Evolutionary conservation across 2,113 vertebrate species (phyloP).

Genomic region (Neodontobutis hainanensis): DNA sequence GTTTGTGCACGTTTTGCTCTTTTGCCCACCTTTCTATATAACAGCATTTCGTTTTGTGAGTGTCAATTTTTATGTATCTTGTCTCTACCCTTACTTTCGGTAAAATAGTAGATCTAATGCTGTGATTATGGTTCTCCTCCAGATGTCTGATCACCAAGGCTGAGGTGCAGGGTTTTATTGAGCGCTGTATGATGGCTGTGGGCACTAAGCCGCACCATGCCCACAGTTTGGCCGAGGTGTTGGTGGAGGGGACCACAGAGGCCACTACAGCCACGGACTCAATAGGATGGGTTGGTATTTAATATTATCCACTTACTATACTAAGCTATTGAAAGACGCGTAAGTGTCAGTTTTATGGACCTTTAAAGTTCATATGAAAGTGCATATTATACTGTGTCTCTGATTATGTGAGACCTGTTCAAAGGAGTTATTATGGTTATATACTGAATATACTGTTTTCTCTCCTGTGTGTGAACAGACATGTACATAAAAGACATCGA

Average conservation of each 20-base stretch:
- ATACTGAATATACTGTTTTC: neutral
- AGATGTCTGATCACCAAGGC: constrained; percentile 75
- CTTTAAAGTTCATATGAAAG: too few species aligned
- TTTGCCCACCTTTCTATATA: too few species aligned
- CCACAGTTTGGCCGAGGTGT: constrained; percentile 74
- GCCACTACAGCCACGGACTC: constrained; percentile 82
- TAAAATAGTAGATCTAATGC: neutral
- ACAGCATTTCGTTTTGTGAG: too few species aligned
- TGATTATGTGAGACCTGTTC: too few species aligned
- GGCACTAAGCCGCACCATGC: constrained; percentile 74
- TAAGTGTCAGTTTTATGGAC: too few species aligned
- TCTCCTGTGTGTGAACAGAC: constrained; percentile 48
- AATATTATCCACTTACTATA: too few species aligned
- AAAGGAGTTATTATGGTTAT: too few species aligned
- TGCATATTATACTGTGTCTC: too few species aligned
- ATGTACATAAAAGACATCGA: constrained; percentile 79
- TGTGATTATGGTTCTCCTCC: neutral
- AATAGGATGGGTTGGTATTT: constrained; percentile 77
- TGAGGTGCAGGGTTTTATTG: constrained; percentile 76
- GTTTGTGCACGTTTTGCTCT: too few species aligned
- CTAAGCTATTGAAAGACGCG: too few species aligned
- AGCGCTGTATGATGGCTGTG: constrained; percentile 73
- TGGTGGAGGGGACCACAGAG: constrained; percentile 80
- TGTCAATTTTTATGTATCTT: constrained; percentile 6
- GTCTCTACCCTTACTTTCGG: constrained; percentile 7